These are phyloP conservation scores for human (Homo sapiens) DNA, from an alignment of 2,113 vertebrate species.

Conservation along the genomic window GRCh38 chr11:124511501-124512000, in stretches of 20 bases:
- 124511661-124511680: background rate
- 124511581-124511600: background rate
- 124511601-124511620: background rate
- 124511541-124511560: background rate
- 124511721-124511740: background rate
- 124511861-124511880: background rate
- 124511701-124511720: constrained; percentile 1
- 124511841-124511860: background rate
- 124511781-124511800: background rate
- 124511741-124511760: background rate
- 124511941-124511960: background rate
- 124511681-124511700: background rate
- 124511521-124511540: background rate
- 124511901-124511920: constrained; percentile 16
- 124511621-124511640: background rate
- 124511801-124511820: background rate
- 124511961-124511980: constrained; percentile 8
- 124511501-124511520: constrained; percentile 7
- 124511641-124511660: constrained; percentile 16
- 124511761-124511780: background rate
- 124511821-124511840: background rate
- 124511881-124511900: background rate
- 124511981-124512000: background rate
- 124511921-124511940: constrained; percentile 35
- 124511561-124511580: background rate